Base-by-base conservation (phyloP, 2,797 vertebrate species). In the Alca torda region DNA sequence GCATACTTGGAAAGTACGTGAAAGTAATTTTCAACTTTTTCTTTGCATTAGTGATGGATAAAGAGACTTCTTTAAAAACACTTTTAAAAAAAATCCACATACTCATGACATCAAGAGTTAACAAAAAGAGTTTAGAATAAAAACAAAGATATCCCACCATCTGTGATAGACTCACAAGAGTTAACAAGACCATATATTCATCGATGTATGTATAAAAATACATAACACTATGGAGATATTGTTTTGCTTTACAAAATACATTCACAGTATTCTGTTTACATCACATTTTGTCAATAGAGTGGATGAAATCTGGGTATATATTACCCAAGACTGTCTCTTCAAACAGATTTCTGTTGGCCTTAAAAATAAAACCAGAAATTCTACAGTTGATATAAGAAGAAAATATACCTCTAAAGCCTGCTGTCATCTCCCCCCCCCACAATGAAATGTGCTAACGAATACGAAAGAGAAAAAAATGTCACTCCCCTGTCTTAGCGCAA, bases 121-220 rank as follows among this genome's bases (percentile, higher is more conserved):
- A 35, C 0, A 11, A 26, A 37, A 72, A 28, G 19, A 31, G 3
- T 83, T 86, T 51, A 51, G 39, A 86, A 67, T 10, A 48, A 76
- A 79, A 28, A 3, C 7, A 18, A 77, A 87, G 50, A 48, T 45
- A 67, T 4, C 6, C 35, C 1, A 25, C 12, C 13, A 67, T 14
- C 37, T 31, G 23, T 61, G 43, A 89, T 4, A 67, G 85, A 60
- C 6, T 65, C n/a, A 20, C 30, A 13, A 6, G 37, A 60, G 61
- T 65, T 57, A 48, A 25, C 6, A 39, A 25, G 30, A 43, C 25
- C 45, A 46, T 10, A 30, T 9, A 50, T 57, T 14, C 16, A 63
- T 3, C 13, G 5, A 69, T 5, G 63, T 3, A 33, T 0, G 24
- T 0, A 79, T 6, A 59, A 50, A 51, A 25, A 23, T 19, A 35